These are phyloP conservation scores for Bergia puertoricense DNA, from an alignment of 92 coral and sea anemone species.

Conservation along the genomic window DNA sequence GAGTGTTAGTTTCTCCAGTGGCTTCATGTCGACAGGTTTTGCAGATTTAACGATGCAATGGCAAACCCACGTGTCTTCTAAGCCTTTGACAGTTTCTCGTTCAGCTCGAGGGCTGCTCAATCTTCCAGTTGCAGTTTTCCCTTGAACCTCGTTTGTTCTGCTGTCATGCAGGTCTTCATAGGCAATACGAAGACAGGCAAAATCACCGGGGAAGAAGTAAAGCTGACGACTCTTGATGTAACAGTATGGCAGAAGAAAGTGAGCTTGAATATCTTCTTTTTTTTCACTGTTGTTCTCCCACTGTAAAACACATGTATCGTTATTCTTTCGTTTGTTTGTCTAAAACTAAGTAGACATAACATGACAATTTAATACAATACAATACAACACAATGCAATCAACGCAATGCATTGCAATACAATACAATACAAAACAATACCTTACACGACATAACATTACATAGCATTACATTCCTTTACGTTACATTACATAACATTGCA, in stretches of 20 bases:
- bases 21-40: not conserved
- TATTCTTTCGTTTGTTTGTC: too few relatives aligned
- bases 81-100: not conserved
- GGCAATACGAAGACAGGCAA: conserved; percentile 62
- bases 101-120: not conserved
- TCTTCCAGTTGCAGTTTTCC: not conserved
- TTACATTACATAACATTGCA: too few relatives aligned
- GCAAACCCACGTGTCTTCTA: conserved; percentile 9
- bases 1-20: not conserved
- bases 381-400: too few relatives aligned
- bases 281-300: not conserved
- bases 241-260: conserved; percentile 32
- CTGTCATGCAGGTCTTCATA: conserved; percentile 11
- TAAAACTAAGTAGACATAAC: too few relatives aligned
- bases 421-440: too few relatives aligned
- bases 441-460: too few relatives aligned
- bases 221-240: conserved; percentile 63
- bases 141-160: not conserved
- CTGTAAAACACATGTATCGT: not conserved
- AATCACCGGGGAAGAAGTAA: conserved; percentile 58
- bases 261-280: not conserved
- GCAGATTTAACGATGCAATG: conserved; percentile 22
- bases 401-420: too few relatives aligned
- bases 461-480: too few relatives aligned
- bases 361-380: too few relatives aligned